A percentile compares a stretch with the other conserved stretches of the same genome.
These are phyloP conservation scores for Trachelus iudaicus DNA, from an alignment of 2,888 invertebrate genomes.

Conservation along the genomic window DNA sequence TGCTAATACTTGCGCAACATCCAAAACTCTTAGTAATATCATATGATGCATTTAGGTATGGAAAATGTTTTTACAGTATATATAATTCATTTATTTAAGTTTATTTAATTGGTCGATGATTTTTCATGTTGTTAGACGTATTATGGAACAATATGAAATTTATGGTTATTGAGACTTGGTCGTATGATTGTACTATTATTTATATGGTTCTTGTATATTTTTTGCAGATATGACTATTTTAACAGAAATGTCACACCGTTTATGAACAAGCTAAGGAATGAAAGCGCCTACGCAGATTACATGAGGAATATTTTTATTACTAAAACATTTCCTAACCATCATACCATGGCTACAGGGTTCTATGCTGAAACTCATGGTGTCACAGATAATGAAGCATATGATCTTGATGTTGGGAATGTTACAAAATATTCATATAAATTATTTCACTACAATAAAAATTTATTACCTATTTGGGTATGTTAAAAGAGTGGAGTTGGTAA, in stretches of 20 bases:
- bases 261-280: constrained; percentile 68
- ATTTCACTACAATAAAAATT: constrained; percentile 70
- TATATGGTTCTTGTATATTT: background rate
- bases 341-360: constrained; percentile 77
- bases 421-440: constrained; percentile 59
- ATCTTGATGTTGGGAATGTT: constrained; percentile 61
- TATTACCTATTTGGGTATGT: constrained; percentile 72
- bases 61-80: background rate
- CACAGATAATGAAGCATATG: constrained; percentile 72
- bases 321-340: constrained; percentile 82
- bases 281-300: constrained; percentile 71
- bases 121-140: background rate
- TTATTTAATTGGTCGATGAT: background rate
- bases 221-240: constrained; percentile 72
- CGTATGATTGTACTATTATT: background rate
- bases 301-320: constrained; percentile 75
- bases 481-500: background rate
- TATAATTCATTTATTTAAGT: background rate
- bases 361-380: constrained; percentile 78
- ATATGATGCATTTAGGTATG: constrained; percentile 74
- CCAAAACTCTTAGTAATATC: constrained; percentile 73
- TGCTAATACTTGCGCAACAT: constrained; percentile 55
- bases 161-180: background rate
- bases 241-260: constrained; percentile 70
- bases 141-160: background rate